Conservation (phyloP, 1,140 invertebrate genomes). For the Listronotus oregonensis region DNA sequence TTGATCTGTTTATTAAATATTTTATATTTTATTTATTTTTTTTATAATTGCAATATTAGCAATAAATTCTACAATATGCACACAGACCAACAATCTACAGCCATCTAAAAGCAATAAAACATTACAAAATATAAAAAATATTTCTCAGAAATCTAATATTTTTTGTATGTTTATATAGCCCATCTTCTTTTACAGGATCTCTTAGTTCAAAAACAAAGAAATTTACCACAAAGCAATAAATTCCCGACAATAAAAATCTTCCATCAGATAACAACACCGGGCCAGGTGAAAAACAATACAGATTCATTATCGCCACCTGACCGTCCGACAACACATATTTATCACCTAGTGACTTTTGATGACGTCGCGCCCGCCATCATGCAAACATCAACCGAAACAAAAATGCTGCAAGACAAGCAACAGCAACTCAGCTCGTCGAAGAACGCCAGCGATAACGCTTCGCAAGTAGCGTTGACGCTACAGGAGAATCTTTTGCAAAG, state of each 20-base stretch:
- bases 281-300: background rate
- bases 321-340: background rate
- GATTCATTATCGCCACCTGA: background rate
- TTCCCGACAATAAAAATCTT: background rate
- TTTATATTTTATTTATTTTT: no score
- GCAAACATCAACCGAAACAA: slow-evolving; percentile 49
- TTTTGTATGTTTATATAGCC: no score
- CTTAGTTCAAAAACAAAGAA: background rate
- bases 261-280: no score
- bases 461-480: slow-evolving; percentile 52
- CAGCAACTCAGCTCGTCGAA: slow-evolving; percentile 34
- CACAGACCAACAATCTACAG: no score
- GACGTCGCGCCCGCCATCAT: slow-evolving; percentile 27
- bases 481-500: slow-evolving; percentile 62
- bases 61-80: no score
- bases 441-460: slow-evolving; percentile 8
- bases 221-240: background rate
- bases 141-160: no score
- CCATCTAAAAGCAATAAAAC: no score
- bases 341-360: background rate
- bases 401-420: slow-evolving; percentile 41
- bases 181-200: no score
- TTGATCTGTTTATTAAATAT: no score
- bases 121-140: no score
- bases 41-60: no score